Percentiles rank a stretch among this genome's conserved stretches.
phyloP scores from a whole-genome alignment of 2,113 vertebrate species.

The Sorex fumeus region DNA sequence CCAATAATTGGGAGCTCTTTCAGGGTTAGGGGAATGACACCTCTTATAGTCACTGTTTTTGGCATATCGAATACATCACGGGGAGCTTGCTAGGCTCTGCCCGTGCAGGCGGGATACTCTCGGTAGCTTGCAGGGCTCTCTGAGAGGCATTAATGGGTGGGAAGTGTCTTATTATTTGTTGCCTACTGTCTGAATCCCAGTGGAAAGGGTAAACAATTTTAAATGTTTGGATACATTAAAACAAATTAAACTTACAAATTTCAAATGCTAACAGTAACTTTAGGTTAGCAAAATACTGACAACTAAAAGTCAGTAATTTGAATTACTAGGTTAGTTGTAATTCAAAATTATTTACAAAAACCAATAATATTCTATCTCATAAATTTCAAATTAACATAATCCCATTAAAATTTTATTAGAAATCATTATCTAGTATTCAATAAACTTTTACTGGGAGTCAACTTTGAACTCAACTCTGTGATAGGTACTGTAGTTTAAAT shows the following conservation, averaged over 20 bases:
- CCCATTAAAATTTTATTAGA: conserved; percentile 10
- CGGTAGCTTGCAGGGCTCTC: too few relatives aligned
- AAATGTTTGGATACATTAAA: conserved; percentile 21
- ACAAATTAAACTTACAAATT: conserved; percentile 38
- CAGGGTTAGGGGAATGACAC: too few relatives aligned
- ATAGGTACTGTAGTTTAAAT: not conserved
- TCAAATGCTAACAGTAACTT: conserved; percentile 6
- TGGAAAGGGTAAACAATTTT: conserved; percentile 25
- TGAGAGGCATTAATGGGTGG: too few relatives aligned
- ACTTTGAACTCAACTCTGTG: not conserved
- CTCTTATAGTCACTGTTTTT: too few relatives aligned
- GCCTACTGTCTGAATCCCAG: too few relatives aligned
- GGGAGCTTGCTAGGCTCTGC: too few relatives aligned
- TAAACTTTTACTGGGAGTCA: conserved; percentile 36
- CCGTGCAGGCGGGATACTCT: too few relatives aligned
- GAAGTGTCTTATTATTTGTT: too few relatives aligned
- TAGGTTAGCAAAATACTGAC: conserved; percentile 9
- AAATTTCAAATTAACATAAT: conserved; percentile 24
- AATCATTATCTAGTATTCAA: not conserved
- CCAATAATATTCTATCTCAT: not conserved
- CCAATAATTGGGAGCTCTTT: too few relatives aligned
- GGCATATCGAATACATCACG: too few relatives aligned
- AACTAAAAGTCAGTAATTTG: conserved; percentile 19
- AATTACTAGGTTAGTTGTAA: conserved; percentile 31
- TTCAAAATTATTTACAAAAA: conserved; percentile 44